Base-by-base conservation (phyloP, 1,140 invertebrate species). In the Matsumurasca onukii region DNA sequence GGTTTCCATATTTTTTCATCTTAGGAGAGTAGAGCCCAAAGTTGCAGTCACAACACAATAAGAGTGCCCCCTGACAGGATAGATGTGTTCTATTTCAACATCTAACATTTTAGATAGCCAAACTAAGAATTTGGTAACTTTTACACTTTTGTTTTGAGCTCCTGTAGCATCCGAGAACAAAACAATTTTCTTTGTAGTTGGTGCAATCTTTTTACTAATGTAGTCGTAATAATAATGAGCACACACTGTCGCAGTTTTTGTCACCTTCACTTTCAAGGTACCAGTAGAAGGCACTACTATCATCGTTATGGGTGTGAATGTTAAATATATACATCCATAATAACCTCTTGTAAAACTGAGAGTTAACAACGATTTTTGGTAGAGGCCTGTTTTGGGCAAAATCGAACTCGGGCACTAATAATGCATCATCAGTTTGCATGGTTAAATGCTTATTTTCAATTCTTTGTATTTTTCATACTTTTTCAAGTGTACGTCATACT, bases 381-480 rank as follows among this genome's bases (percentile, higher is more conserved):
- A 70, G 31, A 13, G 69, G 65, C 25, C 25, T 29, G 49, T 70
- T 70, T 31, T 70, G 69, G 25, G 31, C 51, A 59, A 69, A 70
- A 68, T 67, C 69, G 48, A 70, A 70, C 30, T 70, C 65, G 13
- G 68, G 27, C 3, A 70, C 69, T 1, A 67, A 30, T n/a, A 61
- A 20, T 22, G 63, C 27, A 5, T 61, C 27, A 39, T 70, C 69
- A 27, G 25, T 55, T 59, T 68, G 20, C n/a, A 49, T 51, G 9
- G 34, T 25, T 15, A 22, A 66, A 15, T 24, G 27, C 25, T 49
- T 66, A 17, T 20, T 51, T 68, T 68, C 3, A 68, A 20, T 22
- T 57, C 22, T 59, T 68, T 68, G 27, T 68, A 68, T 17, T 55
- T 57, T 57, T 55, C 49, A 61, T 34, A 57, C 34, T 2, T 55